Evolutionary conservation across 1,140 invertebrate species (phyloP).

Genomic region (Druon quercuslanigerum): DNA sequence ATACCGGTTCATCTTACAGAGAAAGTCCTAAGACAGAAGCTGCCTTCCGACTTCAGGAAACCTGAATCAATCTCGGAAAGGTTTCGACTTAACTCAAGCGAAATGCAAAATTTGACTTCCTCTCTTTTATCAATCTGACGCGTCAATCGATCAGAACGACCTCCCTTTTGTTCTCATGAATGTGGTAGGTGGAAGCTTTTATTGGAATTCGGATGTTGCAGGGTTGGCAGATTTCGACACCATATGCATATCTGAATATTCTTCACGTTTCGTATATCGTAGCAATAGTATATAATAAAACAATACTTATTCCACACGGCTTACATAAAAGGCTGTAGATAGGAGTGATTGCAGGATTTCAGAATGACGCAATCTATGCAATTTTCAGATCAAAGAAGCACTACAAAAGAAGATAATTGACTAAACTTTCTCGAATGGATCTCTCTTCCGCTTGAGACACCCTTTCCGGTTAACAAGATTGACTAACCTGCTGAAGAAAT

Average conservation of each 20-base stretch:
- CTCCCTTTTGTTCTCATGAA: not conserved
- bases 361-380: constrained; percentile 3
- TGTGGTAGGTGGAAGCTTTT: not conserved
- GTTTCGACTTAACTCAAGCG: not conserved
- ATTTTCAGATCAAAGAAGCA: not conserved
- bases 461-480: constrained; percentile 36
- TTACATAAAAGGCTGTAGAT: constrained; percentile 9
- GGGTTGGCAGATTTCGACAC: not conserved
- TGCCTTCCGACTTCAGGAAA: constrained; percentile 49
- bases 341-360: not conserved
- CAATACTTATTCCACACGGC: not conserved
- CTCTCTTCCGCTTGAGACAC: constrained; percentile 42
- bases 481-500: not conserved
- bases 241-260: not conserved
- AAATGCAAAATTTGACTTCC: not conserved
- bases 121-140: not conserved
- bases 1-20: constrained; percentile 54
- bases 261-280: not conserved
- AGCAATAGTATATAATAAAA: constrained; percentile 1
- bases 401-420: constrained; percentile 43
- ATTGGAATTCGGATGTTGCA: not conserved
- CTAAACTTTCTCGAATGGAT: constrained; percentile 43
- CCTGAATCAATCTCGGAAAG: constrained; percentile 43
- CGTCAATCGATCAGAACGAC: not conserved
- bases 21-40: constrained; percentile 56